phyloP scores from a whole-genome alignment of 2,113 vertebrate species.

The Apteryx mantelli region DNA sequence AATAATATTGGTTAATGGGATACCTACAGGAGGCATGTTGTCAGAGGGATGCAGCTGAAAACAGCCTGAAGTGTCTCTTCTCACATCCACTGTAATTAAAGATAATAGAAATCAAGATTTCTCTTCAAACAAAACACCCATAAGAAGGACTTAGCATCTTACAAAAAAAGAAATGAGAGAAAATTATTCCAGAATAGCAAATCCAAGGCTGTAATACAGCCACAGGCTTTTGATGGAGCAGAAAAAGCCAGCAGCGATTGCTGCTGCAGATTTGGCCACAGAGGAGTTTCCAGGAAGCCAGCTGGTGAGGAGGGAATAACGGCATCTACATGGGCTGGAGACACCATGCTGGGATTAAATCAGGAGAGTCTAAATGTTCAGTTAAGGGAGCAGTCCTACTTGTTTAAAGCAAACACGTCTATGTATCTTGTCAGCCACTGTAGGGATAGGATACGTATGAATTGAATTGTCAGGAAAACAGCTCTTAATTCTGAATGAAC shows the following conservation, averaged over 20 bases:
- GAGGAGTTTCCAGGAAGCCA: not conserved
- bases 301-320: not conserved
- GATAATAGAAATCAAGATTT: not conserved
- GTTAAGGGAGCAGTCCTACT: not conserved
- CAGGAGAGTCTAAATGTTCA: not conserved
- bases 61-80: not conserved
- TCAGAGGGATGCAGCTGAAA: not conserved
- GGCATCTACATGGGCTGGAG: not conserved
- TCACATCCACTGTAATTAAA: not conserved
- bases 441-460: rapidly evolving
- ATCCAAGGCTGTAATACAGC: not conserved
- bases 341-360: not conserved
- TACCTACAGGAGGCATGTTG: not conserved
- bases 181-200: not conserved
- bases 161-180: not conserved
- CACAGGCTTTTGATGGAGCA: not conserved
- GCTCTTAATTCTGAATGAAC: not conserved
- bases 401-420: not conserved
- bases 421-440: not conserved
- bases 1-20: not conserved
- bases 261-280: not conserved
- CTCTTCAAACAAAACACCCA: not conserved
- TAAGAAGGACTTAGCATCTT: not conserved
- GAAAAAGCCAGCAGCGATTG: not conserved
- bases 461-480: not conserved